Evolutionary conservation across 1,140 invertebrate species (phyloP).

Genomic region (Venturia canescens): DNA sequence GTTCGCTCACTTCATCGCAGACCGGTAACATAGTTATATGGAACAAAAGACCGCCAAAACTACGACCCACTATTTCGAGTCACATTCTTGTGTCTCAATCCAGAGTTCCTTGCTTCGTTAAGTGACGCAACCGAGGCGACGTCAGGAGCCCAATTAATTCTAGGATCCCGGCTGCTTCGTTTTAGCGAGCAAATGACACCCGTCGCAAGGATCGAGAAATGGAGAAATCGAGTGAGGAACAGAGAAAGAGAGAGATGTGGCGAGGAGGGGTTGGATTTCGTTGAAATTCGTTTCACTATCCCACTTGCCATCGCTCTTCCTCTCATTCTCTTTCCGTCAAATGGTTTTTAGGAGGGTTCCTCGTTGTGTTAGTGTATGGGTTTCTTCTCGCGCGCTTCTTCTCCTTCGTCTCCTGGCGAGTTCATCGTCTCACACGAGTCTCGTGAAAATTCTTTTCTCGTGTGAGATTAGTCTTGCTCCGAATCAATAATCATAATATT

Average conservation of each 20-base stretch:
- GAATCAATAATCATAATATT: no score
- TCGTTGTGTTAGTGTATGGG: not conserved
- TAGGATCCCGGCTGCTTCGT: constrained; percentile 24
- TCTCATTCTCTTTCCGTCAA: not conserved
- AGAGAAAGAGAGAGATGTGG: not conserved
- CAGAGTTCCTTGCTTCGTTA: not conserved
- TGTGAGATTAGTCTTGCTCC: no score
- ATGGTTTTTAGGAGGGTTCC: not conserved
- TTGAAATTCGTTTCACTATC: not conserved
- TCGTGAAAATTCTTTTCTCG: no score
- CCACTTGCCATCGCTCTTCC: not conserved
- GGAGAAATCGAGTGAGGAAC: not conserved
- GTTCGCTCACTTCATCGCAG: not conserved
- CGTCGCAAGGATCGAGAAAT: constrained; percentile 9
- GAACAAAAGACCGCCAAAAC: not conserved
- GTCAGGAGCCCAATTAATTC: constrained; percentile 40
- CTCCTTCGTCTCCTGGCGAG: not conserved
- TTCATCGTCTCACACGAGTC: no score
- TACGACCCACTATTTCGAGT: constrained; percentile 18
- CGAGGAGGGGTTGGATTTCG: not conserved
- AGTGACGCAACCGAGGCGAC: not conserved
- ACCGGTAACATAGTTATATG: not conserved
- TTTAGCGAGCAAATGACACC: constrained; percentile 33
- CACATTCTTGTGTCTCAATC: not conserved
- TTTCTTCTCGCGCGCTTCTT: not conserved